Percentiles rank a stretch among this genome's conserved stretches.
phyloP scores from a whole-genome alignment of 2,888 invertebrate species.

The Ligdia adustata region DNA sequence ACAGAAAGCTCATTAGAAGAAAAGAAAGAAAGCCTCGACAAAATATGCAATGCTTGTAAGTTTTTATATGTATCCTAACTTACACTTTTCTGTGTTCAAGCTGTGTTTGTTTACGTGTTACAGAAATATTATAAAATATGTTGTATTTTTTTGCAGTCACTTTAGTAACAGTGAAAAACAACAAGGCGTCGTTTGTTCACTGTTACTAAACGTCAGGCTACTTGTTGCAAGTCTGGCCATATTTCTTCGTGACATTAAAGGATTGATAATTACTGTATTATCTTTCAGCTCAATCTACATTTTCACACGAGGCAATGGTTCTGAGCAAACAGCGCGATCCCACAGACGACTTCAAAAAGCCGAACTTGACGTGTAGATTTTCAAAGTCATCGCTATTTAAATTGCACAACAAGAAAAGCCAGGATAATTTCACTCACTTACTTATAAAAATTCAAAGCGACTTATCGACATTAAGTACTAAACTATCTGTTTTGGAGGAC shows the following conservation, averaged over 20 bases:
- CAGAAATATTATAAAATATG: too few species aligned
- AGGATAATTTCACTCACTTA: constrained; percentile 65
- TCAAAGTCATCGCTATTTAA: constrained; percentile 65
- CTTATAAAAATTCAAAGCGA: constrained; percentile 73
- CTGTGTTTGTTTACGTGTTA: too few species aligned
- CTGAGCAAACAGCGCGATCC: constrained; percentile 41
- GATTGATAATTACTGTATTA: too few species aligned
- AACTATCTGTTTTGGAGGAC: constrained; percentile 65
- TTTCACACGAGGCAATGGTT: constrained; percentile 44
- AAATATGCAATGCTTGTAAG: constrained; percentile 21
- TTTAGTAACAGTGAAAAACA: too few species aligned
- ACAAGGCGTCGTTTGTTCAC: too few species aligned
- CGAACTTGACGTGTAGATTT: constrained; percentile 57
- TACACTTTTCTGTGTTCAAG: too few species aligned
- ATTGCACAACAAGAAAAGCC: constrained; percentile 58
- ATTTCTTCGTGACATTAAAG: too few species aligned
- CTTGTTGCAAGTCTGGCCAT: too few species aligned
- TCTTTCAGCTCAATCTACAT: constrained; percentile 45
- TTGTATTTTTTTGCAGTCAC: too few species aligned
- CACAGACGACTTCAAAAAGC: constrained; percentile 50
- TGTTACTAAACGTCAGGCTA: too few species aligned
- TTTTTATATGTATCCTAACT: constrained; percentile 15
- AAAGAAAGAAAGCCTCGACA: constrained; percentile 22
- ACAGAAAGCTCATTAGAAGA: constrained; percentile 14
- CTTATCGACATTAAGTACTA: constrained; percentile 59